Conservation (phyloP, 2,888 invertebrate genomes). For the Sturmia bella region DNA sequence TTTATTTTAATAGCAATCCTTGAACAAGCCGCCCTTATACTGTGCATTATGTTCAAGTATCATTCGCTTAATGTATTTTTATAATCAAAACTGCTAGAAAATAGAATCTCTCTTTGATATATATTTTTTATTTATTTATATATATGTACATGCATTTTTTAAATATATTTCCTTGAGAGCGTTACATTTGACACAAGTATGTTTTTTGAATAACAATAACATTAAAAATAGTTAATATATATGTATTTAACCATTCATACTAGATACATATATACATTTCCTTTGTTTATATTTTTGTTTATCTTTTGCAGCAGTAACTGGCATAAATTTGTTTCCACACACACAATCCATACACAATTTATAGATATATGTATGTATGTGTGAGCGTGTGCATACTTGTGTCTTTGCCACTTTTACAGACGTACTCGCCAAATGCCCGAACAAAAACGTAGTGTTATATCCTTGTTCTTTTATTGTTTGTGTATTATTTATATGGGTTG, state of each 20-base stretch:
- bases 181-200: not conserved
- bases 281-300: slow-evolving; percentile 48
- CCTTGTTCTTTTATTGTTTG: slow-evolving; percentile 57
- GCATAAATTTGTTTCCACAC: slow-evolving; percentile 50
- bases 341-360: too few relatives aligned
- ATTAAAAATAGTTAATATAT: slow-evolving; percentile 44
- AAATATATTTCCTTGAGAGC: too few relatives aligned
- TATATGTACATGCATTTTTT: too few relatives aligned
- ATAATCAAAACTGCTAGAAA: too few relatives aligned
- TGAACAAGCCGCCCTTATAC: too few relatives aligned
- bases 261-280: slow-evolving; percentile 12
- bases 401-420: not conserved
- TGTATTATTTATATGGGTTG: slow-evolving; percentile 53
- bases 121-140: too few relatives aligned
- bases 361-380: not conserved
- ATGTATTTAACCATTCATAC: not conserved
- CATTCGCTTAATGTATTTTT: too few relatives aligned
- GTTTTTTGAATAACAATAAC: slow-evolving; percentile 4
- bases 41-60: too few relatives aligned
- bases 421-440: not conserved
- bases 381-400: not conserved
- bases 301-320: slow-evolving; percentile 46
- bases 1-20: too few relatives aligned
- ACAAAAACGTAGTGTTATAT: slow-evolving; percentile 50
- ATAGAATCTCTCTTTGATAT: too few relatives aligned